Conservation (phyloP, 2,113 vertebrate species). For the Ptilorrhoa leucosticta region DNA sequence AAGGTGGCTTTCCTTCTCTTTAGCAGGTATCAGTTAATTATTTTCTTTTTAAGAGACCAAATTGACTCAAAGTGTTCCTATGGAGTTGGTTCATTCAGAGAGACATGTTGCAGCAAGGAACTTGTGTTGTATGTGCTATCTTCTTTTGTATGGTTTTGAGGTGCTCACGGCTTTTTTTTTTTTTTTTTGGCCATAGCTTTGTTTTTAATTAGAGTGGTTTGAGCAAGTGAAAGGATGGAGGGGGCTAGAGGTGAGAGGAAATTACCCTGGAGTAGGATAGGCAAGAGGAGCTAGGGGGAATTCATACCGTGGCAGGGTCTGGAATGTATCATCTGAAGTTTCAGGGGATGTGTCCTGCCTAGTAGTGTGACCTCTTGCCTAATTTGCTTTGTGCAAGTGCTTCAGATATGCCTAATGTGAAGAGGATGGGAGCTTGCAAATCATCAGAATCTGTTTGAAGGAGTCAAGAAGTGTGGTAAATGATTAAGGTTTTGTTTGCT, state of each 20-base stretch:
- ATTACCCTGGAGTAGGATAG: background rate
- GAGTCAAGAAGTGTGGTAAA: slow-evolving; percentile 16
- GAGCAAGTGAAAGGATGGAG: background rate
- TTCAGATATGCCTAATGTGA: background rate
- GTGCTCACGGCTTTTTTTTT: background rate
- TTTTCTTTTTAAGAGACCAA: background rate
- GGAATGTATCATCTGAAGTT: background rate
- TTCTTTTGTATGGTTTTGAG: background rate
- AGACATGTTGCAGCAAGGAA: background rate
- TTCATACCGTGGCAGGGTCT: accelerated
- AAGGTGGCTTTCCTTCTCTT: background rate
- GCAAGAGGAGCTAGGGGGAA: background rate
- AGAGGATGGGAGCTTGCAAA: background rate
- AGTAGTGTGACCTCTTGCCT: background rate
- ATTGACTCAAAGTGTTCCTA: background rate
- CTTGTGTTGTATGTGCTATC: background rate
- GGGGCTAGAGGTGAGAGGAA: background rate
- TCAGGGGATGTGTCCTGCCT: background rate
- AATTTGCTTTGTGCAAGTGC: background rate
- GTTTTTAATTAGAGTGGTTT: background rate
- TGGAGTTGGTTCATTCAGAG: background rate
- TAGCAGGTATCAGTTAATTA: background rate
- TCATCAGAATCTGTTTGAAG: background rate
- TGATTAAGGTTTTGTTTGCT: slow-evolving; percentile 36
- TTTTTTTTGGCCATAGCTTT: background rate